Conservation (phyloP, 1,140 invertebrate species). For the Andrena cerasifolii region DNA sequence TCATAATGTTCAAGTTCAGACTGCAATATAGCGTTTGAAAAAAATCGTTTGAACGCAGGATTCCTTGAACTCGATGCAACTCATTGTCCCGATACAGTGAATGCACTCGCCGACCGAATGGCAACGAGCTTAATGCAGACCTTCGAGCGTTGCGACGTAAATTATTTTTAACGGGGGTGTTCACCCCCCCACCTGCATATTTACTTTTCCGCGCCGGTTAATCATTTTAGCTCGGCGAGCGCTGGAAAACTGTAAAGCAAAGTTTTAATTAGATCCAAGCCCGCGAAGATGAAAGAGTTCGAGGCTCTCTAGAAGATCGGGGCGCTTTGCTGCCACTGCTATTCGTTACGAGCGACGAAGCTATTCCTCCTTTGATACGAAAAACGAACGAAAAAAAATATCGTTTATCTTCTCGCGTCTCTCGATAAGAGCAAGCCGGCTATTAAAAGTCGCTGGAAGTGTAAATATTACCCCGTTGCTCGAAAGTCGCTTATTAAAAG, state of each 20-base stretch:
- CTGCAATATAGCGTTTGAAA: too few relatives aligned
- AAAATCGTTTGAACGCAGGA: too few relatives aligned
- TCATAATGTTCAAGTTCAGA: too few relatives aligned
- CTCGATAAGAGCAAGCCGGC: background rate
- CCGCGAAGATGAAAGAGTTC: slow-evolving; percentile 13
- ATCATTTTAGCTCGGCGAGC: slow-evolving; percentile 29
- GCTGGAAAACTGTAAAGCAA: slow-evolving; percentile 21
- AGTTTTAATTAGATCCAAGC: slow-evolving; percentile 57
- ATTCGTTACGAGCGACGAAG: background rate
- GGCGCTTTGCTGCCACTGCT: slow-evolving; percentile 5
- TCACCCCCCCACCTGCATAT: background rate
- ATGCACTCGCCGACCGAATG: background rate
- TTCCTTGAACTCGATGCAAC: too few relatives aligned
- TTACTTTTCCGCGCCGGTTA: slow-evolving; percentile 1
- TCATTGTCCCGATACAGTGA: too few relatives aligned
- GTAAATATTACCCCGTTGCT: background rate
- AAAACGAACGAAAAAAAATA: background rate
- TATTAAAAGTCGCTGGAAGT: background rate
- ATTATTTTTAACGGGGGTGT: slow-evolving; percentile 23
- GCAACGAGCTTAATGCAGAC: background rate
- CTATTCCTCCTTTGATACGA: background rate
- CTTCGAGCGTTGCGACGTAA: background rate
- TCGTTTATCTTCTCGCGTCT: background rate
- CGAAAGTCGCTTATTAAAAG: background rate
- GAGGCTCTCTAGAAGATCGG: background rate